Evolutionary conservation across 2,113 vertebrate genomes (phyloP).

Genomic region (Pipa parva): DNA sequence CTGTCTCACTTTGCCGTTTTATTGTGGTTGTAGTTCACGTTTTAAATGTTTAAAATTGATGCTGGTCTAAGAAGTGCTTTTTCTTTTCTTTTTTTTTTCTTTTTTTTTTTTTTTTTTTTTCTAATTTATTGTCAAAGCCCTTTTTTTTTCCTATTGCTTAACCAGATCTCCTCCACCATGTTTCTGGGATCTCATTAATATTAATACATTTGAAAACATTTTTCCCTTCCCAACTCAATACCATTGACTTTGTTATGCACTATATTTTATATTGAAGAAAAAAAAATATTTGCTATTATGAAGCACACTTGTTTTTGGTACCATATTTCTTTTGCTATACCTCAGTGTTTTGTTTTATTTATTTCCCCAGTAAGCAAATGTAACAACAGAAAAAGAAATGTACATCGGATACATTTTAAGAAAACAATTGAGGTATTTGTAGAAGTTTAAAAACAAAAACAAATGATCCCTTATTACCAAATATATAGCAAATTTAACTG

Average conservation of each 20-base stretch:
- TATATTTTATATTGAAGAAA: conserved; percentile 80
- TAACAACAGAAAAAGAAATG: not conserved
- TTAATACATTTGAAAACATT: conserved; percentile 65
- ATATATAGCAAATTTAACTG: conserved; percentile 58
- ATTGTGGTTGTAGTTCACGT: conserved; percentile 77
- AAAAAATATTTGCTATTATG: conserved; percentile 71
- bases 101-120: conserved; percentile 52
- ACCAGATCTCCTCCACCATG: conserved; percentile 67
- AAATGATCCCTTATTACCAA: not conserved
- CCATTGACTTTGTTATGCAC: conserved; percentile 88
- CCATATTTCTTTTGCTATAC: conserved; percentile 84
- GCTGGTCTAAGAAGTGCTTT: conserved; percentile 81
- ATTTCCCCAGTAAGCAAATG: not conserved
- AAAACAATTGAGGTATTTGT: conserved; percentile 8
- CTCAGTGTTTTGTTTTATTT: conserved; percentile 57
- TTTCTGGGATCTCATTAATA: conserved; percentile 53
- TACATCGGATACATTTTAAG: not conserved
- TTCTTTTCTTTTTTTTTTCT: conserved; percentile 63
- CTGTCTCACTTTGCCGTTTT: conserved; percentile 77
- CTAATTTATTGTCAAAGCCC: conserved; percentile 79
- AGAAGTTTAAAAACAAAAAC: not conserved
- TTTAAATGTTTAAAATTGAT: conserved; percentile 82
- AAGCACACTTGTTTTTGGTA: conserved; percentile 78
- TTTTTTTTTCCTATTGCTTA: conserved; percentile 69
- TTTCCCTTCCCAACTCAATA: conserved; percentile 74